Evolutionary conservation across 2,797 vertebrate species (phyloP), one percentile per base, ranked within the genome.

Genomic region (Columba guinea): DNA sequence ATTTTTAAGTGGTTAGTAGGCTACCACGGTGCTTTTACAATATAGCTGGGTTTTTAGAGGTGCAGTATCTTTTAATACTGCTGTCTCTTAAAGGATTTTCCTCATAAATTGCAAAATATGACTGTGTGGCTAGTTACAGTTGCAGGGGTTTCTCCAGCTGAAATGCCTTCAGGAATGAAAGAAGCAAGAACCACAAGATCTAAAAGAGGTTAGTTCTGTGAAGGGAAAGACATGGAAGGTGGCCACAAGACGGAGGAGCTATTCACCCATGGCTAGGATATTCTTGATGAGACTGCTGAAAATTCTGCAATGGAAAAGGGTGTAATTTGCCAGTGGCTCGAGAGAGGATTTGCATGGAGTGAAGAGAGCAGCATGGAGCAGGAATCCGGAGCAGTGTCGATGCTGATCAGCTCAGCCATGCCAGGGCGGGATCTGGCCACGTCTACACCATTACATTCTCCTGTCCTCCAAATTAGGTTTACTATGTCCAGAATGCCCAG

Each of bases 371-470:
- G 3, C 74, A n/a, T 26, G 70, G 48, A 46, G 49, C 28, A 44
- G 71, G 56, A 62, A 37, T 67, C 28, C 0, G 0, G 34, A 75
- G 67, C 58, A 74, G 64, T 24, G 13, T 44, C 79, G 13, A 2
- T 10, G 24, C 53, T 49, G 17, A 44, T 53, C 32, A 58, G 49
- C 48, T 82, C 20, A 20, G 18, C 67, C 1, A 1, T 82, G 75
- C 49, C 35, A 63, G 68, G 39, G 49, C 79, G 67, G 35, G 37
- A 15, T 46, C 28, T 87, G 74, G 14, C 76, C 0, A 0, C 59
- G 68, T 49, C 52, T 70, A 0, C 18, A 3, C 53, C 2, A 0
- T 24, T 55, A 10, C 21, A 2, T 86, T 60, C n/a, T 51, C 21
- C 34, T 46, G 28, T n/a, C 46, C n/a, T 69, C 49, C 51, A 53